Evolutionary conservation across 2,797 vertebrate genomes (phyloP), one percentile per base, ranked within the genome.

Genomic region (Scarus forsteni): DNA sequence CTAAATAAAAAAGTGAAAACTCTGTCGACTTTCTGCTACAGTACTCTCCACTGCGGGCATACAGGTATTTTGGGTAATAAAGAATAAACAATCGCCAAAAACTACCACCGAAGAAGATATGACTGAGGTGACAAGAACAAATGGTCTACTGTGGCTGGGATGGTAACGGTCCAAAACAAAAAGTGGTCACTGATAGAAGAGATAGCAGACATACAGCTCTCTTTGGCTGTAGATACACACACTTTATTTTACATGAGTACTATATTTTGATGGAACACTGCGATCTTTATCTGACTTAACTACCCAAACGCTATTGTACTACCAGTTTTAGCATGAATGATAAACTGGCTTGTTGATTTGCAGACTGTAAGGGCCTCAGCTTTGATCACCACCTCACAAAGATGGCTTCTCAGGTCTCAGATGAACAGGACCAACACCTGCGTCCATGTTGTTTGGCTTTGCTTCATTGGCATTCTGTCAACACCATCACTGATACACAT

Each of bases 401-500:
- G 79, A 70, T 85, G 81, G 19, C 78, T 78, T 59, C 71, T 79
- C 73, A 11, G 68, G 81, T 84, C 64, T 89, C 84, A 83, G 66
- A 75, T 63, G 81, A 44, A 45, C 74, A 44, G 77, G 84, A 76
- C 59, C 75, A 83, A 88, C 91, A 93, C 93, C 94, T 94, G 94
- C 77, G 77, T 85, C 81, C 75, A 60, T 89, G 79, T 80, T 93
- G 89, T 93, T 92, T 93, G 81, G 90, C 88, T 55, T 75, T 43
- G 93, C 91, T 91, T 81, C 85, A 72, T 35, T 86, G 89, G 80
- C 55, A 45, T 39, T 73, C 86, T 66, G 83, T 90, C 87, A 88
- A 73, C 86, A 80, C 52, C 48, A 27, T 64, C 6, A 68, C 70
- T 79, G 81, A 91, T 78, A 79, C 80, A 89, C 84, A 60, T 71